Evolutionary conservation across 2,113 vertebrate species (phyloP).

Genomic region (Alethe diademata): DNA sequence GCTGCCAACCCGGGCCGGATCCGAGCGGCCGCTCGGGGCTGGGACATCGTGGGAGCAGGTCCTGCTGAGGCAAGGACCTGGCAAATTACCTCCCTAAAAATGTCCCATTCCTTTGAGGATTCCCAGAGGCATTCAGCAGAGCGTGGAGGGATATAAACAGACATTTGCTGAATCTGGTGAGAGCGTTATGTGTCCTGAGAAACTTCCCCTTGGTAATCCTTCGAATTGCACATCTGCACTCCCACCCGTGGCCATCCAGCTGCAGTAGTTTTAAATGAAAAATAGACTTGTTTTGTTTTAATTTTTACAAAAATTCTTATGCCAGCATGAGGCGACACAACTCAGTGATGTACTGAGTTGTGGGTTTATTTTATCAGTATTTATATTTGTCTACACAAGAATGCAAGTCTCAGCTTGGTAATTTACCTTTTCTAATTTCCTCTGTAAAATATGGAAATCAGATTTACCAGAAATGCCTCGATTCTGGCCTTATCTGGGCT

Average conservation of each 20-base stretch:
- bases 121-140: background rate
- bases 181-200: background rate
- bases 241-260: background rate
- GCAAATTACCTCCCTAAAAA: background rate
- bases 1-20: background rate
- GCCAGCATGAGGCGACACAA: background rate
- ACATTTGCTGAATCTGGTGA: background rate
- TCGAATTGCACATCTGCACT: background rate
- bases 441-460: background rate
- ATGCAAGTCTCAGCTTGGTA: background rate
- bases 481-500: background rate
- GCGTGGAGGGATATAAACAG: background rate
- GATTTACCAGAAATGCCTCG: background rate
- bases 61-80: background rate
- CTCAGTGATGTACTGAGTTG: background rate
- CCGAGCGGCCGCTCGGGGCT: fast-evolving
- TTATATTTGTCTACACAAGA: background rate
- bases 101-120: background rate
- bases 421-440: background rate
- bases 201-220: background rate
- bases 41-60: background rate
- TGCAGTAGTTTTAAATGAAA: constrained; percentile 4
- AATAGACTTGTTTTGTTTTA: background rate
- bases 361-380: background rate
- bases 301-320: background rate